Evolutionary conservation across 2,888 invertebrate species (phyloP).

Genomic region (Erebia palarica): DNA sequence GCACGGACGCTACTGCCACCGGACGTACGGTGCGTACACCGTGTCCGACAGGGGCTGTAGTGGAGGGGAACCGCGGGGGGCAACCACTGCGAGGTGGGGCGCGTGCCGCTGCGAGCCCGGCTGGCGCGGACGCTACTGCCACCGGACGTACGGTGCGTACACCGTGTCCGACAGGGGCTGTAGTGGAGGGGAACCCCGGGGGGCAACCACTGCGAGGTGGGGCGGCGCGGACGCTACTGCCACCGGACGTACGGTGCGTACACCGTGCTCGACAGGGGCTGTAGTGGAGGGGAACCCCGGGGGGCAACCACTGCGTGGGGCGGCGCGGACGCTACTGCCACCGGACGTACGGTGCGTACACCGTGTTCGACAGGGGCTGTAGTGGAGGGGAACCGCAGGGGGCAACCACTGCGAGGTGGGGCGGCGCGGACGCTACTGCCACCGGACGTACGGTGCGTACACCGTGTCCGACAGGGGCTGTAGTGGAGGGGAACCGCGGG

Average conservation of each 20-base stretch:
- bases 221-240: conserved; percentile 89
- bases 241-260: conserved; percentile 85
- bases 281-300: conserved; percentile 66
- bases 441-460: too few relatives aligned
- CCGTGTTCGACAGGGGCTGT: neutral
- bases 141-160: conserved; percentile 84
- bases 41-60: neutral
- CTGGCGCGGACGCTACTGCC: conserved; percentile 91
- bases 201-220: conserved; percentile 96
- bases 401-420: too few relatives aligned
- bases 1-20: conserved; percentile 91
- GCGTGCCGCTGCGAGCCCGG: conserved; percentile 80
- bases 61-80: too few relatives aligned
- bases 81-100: too few relatives aligned
- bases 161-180: neutral
- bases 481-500: too few relatives aligned
- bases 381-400: too few relatives aligned
- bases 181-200: conserved; percentile 73
- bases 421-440: too few relatives aligned
- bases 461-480: too few relatives aligned
- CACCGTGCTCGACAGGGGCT: conserved; percentile 56
- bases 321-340: conserved; percentile 92
- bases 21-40: conserved; percentile 80
- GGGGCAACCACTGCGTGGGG: conserved; percentile 95
- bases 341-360: conserved; percentile 82